Conservation (phyloP, 2,797 vertebrate species). For the Gouania willdenowi region DNA sequence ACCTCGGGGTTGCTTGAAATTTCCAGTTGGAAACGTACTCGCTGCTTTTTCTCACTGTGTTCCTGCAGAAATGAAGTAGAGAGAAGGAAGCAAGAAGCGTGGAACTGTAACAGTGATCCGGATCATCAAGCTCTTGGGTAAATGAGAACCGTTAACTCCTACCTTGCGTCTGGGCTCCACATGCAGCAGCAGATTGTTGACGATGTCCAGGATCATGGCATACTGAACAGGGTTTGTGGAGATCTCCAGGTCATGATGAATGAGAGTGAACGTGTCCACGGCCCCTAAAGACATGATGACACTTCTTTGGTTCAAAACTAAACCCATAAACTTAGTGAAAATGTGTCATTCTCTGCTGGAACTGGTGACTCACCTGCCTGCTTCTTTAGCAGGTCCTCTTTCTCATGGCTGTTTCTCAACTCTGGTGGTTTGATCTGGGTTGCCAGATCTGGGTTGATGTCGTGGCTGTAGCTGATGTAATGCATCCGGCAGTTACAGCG, state of each 20-base stretch:
- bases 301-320: too few species aligned
- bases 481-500: slow-evolving; percentile 98
- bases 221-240: slow-evolving; percentile 98
- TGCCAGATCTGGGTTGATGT: slow-evolving; percentile 92
- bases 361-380: too few species aligned
- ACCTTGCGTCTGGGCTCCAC: slow-evolving; percentile 98
- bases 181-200: slow-evolving; percentile 94
- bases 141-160: not conserved
- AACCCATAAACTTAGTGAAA: too few species aligned
- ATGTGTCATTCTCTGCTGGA: too few species aligned
- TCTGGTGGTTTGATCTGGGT: slow-evolving; percentile 95
- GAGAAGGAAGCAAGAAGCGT: not conserved
- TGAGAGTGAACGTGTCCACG: slow-evolving; percentile 96
- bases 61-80: slow-evolving; percentile 71
- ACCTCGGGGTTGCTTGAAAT: slow-evolving; percentile 98
- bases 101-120: not conserved
- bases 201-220: slow-evolving; percentile 98
- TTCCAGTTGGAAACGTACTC: slow-evolving; percentile 97
- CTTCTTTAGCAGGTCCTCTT: slow-evolving; percentile 96
- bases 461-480: slow-evolving; percentile 98
- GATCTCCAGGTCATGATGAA: slow-evolving; percentile 96
- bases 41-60: slow-evolving; percentile 97
- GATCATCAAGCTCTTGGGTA: too few species aligned
- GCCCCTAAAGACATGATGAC: slow-evolving; percentile 74
- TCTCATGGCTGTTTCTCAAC: slow-evolving; percentile 84